These are phyloP conservation scores for Mechanitis mazaeus DNA, from an alignment of 2,888 invertebrate genomes.

Conservation along the genomic window DNA sequence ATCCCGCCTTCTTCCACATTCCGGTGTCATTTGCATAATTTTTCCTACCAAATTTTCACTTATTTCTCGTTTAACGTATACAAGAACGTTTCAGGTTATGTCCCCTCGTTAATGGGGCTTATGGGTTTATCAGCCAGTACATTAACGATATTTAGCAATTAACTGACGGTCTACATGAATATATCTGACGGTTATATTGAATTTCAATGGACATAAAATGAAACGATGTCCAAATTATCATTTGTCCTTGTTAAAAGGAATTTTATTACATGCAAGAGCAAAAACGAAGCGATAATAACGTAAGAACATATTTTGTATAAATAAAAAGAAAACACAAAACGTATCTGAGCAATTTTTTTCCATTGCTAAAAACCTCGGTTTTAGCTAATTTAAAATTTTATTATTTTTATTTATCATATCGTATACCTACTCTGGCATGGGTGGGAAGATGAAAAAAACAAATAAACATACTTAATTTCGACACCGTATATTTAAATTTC, in stretches of 20 bases:
- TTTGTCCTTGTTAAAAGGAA: not conserved
- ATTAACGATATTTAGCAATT: conserved; percentile 14
- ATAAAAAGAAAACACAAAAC: too few species aligned
- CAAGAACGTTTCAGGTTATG: conserved; percentile 19
- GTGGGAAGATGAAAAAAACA: too few species aligned
- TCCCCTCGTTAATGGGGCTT: conserved; percentile 20
- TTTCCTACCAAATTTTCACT: conserved; percentile 34
- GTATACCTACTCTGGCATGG: too few species aligned
- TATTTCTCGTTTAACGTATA: conserved; percentile 28
- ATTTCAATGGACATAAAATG: conserved; percentile 1
- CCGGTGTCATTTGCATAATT: conserved; percentile 36
- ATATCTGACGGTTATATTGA: conserved; percentile 2
- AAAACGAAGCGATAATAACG: not conserved
- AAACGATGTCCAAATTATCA: not conserved
- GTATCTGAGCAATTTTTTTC: too few species aligned
- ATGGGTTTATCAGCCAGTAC: conserved; percentile 22
- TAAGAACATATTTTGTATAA: not conserved
- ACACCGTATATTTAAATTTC: too few species aligned
- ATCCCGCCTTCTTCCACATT: conserved; percentile 29
- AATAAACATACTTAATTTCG: too few species aligned
- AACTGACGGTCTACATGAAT: conserved; percentile 5
- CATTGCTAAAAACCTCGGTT: too few species aligned
- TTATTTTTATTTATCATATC: too few species aligned
- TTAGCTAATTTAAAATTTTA: too few species aligned
- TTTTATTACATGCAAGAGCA: not conserved